Evolutionary conservation across 2,888 invertebrate species (phyloP), one percentile per base, ranked within the genome.

Genomic region (Rhagonycha lutea): DNA sequence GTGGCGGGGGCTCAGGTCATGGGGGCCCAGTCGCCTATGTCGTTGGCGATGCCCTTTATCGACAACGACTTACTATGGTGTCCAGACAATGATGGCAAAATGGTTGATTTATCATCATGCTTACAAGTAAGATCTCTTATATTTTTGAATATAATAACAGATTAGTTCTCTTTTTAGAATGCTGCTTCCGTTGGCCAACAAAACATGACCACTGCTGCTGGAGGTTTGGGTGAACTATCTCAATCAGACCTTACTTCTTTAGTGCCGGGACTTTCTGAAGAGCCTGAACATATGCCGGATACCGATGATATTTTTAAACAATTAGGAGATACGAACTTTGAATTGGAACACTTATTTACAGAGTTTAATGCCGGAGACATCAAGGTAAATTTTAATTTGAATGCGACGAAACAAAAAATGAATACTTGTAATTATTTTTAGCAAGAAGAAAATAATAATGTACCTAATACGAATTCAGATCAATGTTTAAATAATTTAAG

Each of bases 31-130:
- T 88, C 89, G 88, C 90, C 89, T 87, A 90, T 90, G 89, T 90
- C 91, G 89, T 89, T 92, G 93, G 93, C 94, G 91, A 96, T 96
- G 96, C 96, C 96, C 91, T 97, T 96, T 92, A 96, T 97, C 90
- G 96, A 97, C 91, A 96, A 97, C 92, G 96, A 97, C 88, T 92
- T 96, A 85, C 90, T 95, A 88, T 97, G 97, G 97, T 95, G 96
- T 91, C 95, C 96, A 86, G 96, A 96, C 91, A 96, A 96, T 90
- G 96, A 96, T 90, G 96, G 96, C 88, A 96, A 96, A 89, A 96
- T 96, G 93, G 96, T 96, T 86, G 96, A 96, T 88, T 91, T 96
- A 87, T 94, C 95, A 84, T 94, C 94, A 88, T 96, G 96, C 90
- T 92, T 96, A 86, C 94, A 95, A 92, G 96, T 95, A 87, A 87